Conservation (phyloP, 2,888 invertebrate genomes). For the Heliconius erato region DNA sequence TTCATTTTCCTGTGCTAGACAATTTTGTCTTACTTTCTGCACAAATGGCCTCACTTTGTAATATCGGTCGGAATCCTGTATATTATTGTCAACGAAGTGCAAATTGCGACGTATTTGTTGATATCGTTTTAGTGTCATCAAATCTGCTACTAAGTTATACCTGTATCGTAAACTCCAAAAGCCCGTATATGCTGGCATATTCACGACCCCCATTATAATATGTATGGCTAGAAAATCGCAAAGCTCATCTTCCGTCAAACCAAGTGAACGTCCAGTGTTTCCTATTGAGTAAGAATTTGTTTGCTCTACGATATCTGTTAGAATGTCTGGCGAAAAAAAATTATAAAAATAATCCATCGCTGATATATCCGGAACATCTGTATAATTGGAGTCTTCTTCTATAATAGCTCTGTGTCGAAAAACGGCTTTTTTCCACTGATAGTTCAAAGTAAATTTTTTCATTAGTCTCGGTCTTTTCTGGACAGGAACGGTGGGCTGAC, state of each 20-base stretch:
- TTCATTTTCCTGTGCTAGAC: too few relatives aligned
- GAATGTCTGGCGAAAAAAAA: slow-evolving; percentile 41
- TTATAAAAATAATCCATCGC: slow-evolving; percentile 40
- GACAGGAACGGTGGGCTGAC: slow-evolving; percentile 32
- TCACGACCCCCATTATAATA: slow-evolving; percentile 37
- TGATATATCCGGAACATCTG: slow-evolving; percentile 41
- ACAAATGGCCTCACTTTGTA: too few relatives aligned
- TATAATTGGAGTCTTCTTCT: slow-evolving; percentile 39
- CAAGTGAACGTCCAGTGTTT: slow-evolving; percentile 43
- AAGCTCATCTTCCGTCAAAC: slow-evolving; percentile 43
- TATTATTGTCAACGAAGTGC: slow-evolving; percentile 1
- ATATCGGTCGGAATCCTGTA: too few relatives aligned
- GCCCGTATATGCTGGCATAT: slow-evolving; percentile 46
- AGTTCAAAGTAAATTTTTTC: slow-evolving; percentile 35
- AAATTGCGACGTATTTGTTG: slow-evolving; percentile 46
- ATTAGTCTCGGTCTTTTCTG: slow-evolving; percentile 33
- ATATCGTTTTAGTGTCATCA: slow-evolving; percentile 45
- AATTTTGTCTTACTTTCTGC: too few relatives aligned
- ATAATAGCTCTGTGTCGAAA: slow-evolving; percentile 37
- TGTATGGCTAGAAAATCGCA: slow-evolving; percentile 36
- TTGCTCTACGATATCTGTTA: slow-evolving; percentile 42
- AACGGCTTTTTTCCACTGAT: slow-evolving; percentile 39
- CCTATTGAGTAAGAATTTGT: slow-evolving; percentile 43
- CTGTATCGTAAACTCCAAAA: slow-evolving; percentile 45
- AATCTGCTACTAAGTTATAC: slow-evolving; percentile 47